A percentile compares a stretch with the other conserved stretches of the same genome.
Evolutionary conservation across 2,888 invertebrate species (phyloP).

Genomic region (Capitulum mitella): DNA sequence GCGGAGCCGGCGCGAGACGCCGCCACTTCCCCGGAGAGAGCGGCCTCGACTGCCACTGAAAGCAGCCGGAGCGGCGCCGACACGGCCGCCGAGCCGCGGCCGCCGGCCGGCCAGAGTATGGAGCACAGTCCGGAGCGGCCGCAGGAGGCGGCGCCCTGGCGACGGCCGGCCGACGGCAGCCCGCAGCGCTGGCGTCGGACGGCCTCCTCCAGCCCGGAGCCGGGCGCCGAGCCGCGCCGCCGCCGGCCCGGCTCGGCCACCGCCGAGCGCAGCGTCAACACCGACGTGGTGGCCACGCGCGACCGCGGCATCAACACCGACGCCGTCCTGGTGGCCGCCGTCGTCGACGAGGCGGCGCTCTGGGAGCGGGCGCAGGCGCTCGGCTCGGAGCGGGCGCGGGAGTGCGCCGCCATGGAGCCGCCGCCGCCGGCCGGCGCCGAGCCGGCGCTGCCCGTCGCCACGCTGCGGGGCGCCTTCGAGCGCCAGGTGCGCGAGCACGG

Average conservation of each 20-base stretch:
- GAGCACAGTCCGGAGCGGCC: constrained; percentile 28
- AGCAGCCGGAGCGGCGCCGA: too few relatives aligned
- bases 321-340: background rate
- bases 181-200: constrained; percentile 18
- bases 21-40: too few relatives aligned
- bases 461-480: background rate
- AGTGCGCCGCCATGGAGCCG: constrained; percentile 31
- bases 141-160: background rate
- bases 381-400: background rate
- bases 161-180: constrained; percentile 13
- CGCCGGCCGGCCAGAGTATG: too few relatives aligned
- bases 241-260: background rate
- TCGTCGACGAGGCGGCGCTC: background rate
- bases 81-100: background rate
- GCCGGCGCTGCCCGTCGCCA: background rate
- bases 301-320: background rate
- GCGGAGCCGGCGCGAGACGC: too few relatives aligned
- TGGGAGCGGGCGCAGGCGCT: background rate
- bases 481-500: background rate
- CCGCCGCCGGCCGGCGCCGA: background rate
- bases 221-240: background rate
- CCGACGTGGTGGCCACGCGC: background rate
- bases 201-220: background rate
- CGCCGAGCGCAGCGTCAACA: background rate
- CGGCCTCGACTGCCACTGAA: too few relatives aligned